A percentile compares a stretch with the other conserved stretches of the same genome.
phyloP scores from a whole-genome alignment of 2,888 invertebrate species.

The Meteorus colon region DNA sequence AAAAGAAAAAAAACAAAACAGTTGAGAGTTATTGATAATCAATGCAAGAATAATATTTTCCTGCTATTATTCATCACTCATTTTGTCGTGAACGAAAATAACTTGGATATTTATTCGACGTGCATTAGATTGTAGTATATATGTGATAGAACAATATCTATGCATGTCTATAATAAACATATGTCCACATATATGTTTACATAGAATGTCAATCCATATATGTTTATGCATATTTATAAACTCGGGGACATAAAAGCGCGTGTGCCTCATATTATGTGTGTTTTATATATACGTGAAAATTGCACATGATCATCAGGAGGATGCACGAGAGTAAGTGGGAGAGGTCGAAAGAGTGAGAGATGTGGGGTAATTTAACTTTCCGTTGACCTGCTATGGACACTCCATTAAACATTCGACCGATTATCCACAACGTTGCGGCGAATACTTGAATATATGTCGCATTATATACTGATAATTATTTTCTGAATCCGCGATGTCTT shows the following conservation, averaged over 20 bases:
- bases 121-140: conserved; percentile 8
- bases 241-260: conserved; percentile 17
- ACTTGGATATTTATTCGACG: conserved; percentile 2
- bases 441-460: conserved; percentile 21
- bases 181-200: too few species aligned
- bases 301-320: background rate
- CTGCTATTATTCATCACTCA: background rate
- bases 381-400: conserved; percentile 64
- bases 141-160: conserved; percentile 27
- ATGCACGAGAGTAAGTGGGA: conserved; percentile 32
- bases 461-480: background rate
- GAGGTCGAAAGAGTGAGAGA: conserved; percentile 52
- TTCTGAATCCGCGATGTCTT: background rate
- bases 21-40: background rate
- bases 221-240: conserved; percentile 22
- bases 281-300: conserved; percentile 6
- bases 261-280: conserved; percentile 13
- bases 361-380: conserved; percentile 62
- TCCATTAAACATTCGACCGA: conserved; percentile 65
- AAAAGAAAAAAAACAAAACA: background rate
- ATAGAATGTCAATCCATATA: conserved; percentile 7
- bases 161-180: background rate
- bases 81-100: background rate
- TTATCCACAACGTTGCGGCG: conserved; percentile 42
- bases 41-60: background rate